These are phyloP conservation scores for Vespertilio murinus DNA, from an alignment of 2,797 vertebrate species.

Conservation along the genomic window DNA sequence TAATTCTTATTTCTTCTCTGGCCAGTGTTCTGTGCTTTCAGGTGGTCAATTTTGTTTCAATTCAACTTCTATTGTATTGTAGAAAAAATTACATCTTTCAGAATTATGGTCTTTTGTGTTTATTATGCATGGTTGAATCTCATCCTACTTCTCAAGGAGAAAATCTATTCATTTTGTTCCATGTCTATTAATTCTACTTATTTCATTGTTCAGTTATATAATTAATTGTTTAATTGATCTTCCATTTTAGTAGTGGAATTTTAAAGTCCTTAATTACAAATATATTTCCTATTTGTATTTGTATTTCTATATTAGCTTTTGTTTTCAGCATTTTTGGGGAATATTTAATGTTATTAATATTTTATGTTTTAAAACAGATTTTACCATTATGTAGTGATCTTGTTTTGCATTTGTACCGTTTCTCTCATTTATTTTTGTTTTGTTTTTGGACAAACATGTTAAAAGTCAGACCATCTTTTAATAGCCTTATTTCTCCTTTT, in stretches of 20 bases:
- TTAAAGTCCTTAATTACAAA: background rate
- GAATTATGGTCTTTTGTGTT: background rate
- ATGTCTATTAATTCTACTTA: background rate
- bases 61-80: background rate
- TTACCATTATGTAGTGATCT: background rate
- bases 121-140: background rate
- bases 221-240: background rate
- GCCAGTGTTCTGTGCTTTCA: background rate
- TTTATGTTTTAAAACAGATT: background rate
- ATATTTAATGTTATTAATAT: background rate
- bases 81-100: background rate
- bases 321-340: background rate
- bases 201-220: background rate
- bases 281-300: background rate
- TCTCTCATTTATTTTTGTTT: background rate
- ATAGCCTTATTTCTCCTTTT: background rate
- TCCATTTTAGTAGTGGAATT: background rate
- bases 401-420: background rate
- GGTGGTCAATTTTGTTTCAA: background rate
- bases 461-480: background rate
- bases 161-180: slow-evolving; percentile 5
- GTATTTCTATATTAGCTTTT: background rate
- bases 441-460: background rate
- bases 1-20: slow-evolving; percentile 27
- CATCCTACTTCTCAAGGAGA: background rate